Evolutionary conservation across 2,113 vertebrate species (phyloP), one percentile per base, ranked within the genome.

Genomic region (Phrynosoma blainvillii): DNA sequence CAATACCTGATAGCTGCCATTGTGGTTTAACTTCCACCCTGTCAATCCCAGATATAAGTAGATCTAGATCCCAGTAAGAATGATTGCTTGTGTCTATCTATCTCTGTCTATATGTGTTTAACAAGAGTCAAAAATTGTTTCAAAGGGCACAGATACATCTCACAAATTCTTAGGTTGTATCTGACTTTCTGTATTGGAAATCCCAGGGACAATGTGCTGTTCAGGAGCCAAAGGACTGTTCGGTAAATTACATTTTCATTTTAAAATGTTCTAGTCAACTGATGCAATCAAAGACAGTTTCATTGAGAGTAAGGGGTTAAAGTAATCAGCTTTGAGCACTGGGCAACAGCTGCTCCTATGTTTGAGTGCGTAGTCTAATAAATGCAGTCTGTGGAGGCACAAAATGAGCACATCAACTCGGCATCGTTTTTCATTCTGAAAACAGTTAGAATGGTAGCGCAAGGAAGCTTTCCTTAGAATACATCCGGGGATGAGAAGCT

Each of bases 311-410:
- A 75, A 74, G 52, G 70, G 52, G n/a, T 75, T 84, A 75, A 84
- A 84, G 71, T 27, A 84, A 75, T 84, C 83, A 84, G 21, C 83
- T 75, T 68, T 74, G 54, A 84, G 52, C 70, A 84, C 13, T 5
- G 4, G 30, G 30, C 54, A 84, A 59, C 32, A 82, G 65, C 13
- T 74, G 83, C 71, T 59, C 3, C 70, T 47, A 52, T 12, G 11
- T 27, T 75, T 59, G 66, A 84, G 42, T 73, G 73, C 10, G 65
- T 52, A 14, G 68, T 54, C 68, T 73, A 56, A 73, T 73, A 84
- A 83, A 73, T 84, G 82, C 82, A 56, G 66, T 10, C 42, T 71
- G 47, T n/a, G 47, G 70, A 73, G 82, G 14, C 68, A 74, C 52
- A 21, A 74, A 59, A 84, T 54, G 25, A 84, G 82, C 40, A 54